Conservation (phyloP, 2,888 invertebrate species). For the Drosophila peninsularis region DNA sequence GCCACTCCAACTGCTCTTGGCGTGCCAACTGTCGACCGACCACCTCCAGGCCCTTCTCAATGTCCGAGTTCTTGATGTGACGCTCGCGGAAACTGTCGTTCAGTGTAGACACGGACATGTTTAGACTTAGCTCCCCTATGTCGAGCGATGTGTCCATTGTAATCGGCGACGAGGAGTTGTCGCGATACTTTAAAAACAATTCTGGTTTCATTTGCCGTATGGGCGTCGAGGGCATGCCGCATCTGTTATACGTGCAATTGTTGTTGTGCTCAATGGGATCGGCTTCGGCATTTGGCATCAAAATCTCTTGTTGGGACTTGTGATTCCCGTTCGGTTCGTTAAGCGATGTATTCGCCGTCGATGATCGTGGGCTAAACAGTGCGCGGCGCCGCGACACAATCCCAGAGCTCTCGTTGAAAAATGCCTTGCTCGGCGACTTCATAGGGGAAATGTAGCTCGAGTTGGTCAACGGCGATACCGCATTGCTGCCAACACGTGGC, state of each 20-base stretch:
- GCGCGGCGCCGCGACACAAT: slow-evolving; percentile 38
- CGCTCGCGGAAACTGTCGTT: slow-evolving; percentile 81
- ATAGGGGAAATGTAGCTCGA: slow-evolving; percentile 72
- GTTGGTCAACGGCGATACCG: slow-evolving; percentile 60
- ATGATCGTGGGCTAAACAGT: slow-evolving; percentile 62
- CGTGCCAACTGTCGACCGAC: slow-evolving; percentile 90
- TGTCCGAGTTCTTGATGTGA: slow-evolving; percentile 88
- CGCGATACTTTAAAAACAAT: slow-evolving; percentile 75
- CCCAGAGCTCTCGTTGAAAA: slow-evolving; percentile 24
- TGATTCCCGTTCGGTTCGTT: slow-evolving; percentile 62
- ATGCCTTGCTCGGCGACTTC: slow-evolving; percentile 52
- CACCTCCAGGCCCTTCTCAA: slow-evolving; percentile 94
- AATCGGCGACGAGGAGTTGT: slow-evolving; percentile 55
- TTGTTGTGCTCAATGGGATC: slow-evolving; percentile 57
- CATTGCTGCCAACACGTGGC: slow-evolving; percentile 85
- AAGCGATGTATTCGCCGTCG: slow-evolving; percentile 15
- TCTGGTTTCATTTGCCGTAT: slow-evolving; percentile 59
- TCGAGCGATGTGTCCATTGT: slow-evolving; percentile 34
- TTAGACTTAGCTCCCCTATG: slow-evolving; percentile 22
- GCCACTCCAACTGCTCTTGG: slow-evolving; percentile 91
- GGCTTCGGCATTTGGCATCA: slow-evolving; percentile 5
- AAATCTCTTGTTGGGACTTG: slow-evolving; percentile 3
- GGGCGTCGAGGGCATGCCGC: slow-evolving; percentile 54
- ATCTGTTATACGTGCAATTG: slow-evolving; percentile 26
- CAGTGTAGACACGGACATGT: slow-evolving; percentile 25